Conservation (phyloP, 2,888 invertebrate species). For the Lasius platythorax region DNA sequence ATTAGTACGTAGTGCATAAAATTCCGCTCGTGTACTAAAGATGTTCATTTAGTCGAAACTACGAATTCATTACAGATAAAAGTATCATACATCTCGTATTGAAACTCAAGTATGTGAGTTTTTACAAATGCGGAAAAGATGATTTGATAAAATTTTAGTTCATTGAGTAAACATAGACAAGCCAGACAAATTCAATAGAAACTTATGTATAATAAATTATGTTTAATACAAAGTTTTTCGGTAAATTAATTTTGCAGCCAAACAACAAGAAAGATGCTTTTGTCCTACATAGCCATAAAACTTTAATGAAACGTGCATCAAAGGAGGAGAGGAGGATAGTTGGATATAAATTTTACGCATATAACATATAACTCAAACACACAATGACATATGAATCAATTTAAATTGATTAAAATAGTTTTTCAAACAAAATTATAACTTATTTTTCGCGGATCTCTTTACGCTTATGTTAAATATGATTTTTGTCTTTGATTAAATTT, state of each 20-base stretch:
- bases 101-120: not conserved
- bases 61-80: not conserved
- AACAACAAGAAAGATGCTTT: not conserved
- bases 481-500: no score
- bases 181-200: not conserved
- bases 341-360: no score
- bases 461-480: no score
- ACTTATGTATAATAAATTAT: not conserved
- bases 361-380: no score
- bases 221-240: no score
- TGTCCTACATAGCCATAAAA: not conserved
- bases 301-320: no score
- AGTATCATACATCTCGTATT: not conserved
- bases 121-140: not conserved
- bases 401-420: no score
- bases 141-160: slow-evolving; percentile 1
- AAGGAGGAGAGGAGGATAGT: no score
- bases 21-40: not conserved
- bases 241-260: not conserved
- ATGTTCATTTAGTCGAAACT: not conserved
- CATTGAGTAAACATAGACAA: not conserved
- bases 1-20: slow-evolving; percentile 7
- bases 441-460: no score
- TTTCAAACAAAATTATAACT: no score
- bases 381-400: no score